These are phyloP conservation scores for Drosophila ohnishii DNA, from an alignment of 1,140 invertebrate genomes.

Conservation along the genomic window DNA sequence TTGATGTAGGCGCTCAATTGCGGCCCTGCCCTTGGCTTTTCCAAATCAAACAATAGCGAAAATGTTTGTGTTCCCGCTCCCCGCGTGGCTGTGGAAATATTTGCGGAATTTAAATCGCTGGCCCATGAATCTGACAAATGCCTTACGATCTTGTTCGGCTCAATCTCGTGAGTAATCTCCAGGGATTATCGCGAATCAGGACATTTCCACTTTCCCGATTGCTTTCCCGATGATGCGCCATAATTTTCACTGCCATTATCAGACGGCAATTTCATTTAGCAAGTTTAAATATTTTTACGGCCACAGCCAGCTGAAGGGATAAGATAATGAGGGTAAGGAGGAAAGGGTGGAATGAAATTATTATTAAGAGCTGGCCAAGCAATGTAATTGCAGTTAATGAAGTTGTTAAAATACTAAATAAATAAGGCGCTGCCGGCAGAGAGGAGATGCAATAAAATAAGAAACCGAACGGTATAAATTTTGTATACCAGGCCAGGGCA, in stretches of 20 bases:
- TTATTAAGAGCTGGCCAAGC: conserved; percentile 26
- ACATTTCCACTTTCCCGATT: conserved; percentile 5
- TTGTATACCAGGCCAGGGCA: conserved; percentile 36
- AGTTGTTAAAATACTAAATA: conserved; percentile 65
- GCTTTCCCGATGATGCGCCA: conserved; percentile 7
- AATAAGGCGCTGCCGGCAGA: conserved; percentile 34
- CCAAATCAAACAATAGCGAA: conserved; percentile 63
- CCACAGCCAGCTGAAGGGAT: neutral
- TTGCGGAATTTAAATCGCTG: conserved; percentile 38
- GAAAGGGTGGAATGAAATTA: conserved; percentile 22
- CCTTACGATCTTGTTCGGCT: conserved; percentile 32
- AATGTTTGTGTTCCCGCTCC: conserved; percentile 4
- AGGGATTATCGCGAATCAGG: conserved; percentile 16
- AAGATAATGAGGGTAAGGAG: conserved; percentile 4
- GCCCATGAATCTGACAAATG: conserved; percentile 48
- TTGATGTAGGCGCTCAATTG: conserved; percentile 62
- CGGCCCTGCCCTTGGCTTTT: conserved; percentile 34
- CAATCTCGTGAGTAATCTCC: conserved; percentile 38
- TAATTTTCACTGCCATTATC: conserved; percentile 37
- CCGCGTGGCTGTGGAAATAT: conserved; percentile 24
- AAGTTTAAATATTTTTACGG: conserved; percentile 35
- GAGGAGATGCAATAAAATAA: conserved; percentile 15
- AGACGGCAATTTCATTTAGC: conserved; percentile 26
- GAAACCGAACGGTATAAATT: conserved; percentile 51
- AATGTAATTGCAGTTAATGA: conserved; percentile 47